Evolutionary conservation across 92 coral and sea anemone genomes (phyloP).

Genomic region (Paragorgia papillata): DNA sequence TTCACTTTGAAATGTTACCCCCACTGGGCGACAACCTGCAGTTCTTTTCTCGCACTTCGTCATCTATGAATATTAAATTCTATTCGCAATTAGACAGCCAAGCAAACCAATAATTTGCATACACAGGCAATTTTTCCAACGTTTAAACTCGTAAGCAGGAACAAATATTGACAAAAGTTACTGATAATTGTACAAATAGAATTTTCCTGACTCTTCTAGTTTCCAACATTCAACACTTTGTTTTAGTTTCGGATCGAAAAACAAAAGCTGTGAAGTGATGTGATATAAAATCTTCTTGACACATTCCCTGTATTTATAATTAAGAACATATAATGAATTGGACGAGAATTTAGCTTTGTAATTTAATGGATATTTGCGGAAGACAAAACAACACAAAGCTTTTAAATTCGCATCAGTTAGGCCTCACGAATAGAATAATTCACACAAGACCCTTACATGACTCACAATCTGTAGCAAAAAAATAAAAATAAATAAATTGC

Average conservation of each 20-base stretch:
- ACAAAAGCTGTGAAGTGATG: too few relatives aligned
- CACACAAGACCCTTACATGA: too few relatives aligned
- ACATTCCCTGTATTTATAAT: too few relatives aligned
- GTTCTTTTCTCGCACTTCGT: not conserved
- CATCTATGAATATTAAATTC: constrained; percentile 21
- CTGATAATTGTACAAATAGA: not conserved
- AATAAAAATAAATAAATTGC: too few relatives aligned
- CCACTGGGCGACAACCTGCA: not conserved
- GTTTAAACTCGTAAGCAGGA: not conserved
- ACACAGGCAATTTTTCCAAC: not conserved
- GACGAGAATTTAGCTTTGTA: not conserved
- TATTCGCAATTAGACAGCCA: constrained; percentile 1
- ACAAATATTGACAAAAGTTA: constrained; percentile 15
- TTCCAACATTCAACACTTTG: too few relatives aligned
- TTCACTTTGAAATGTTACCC: not conserved
- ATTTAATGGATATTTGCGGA: constrained; percentile 6
- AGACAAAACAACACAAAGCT: too few relatives aligned
- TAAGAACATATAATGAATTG: not conserved
- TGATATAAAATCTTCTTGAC: too few relatives aligned
- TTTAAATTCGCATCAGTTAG: too few relatives aligned
- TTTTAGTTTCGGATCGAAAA: too few relatives aligned
- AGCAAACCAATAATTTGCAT: constrained; percentile 2
- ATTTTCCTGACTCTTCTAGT: too few relatives aligned
- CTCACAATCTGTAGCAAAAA: too few relatives aligned
- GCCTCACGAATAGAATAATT: too few relatives aligned